Evolutionary conservation across 2,797 vertebrate species (phyloP), one percentile per base, ranked within the genome.

Genomic region (Scleropages formosus): DNA sequence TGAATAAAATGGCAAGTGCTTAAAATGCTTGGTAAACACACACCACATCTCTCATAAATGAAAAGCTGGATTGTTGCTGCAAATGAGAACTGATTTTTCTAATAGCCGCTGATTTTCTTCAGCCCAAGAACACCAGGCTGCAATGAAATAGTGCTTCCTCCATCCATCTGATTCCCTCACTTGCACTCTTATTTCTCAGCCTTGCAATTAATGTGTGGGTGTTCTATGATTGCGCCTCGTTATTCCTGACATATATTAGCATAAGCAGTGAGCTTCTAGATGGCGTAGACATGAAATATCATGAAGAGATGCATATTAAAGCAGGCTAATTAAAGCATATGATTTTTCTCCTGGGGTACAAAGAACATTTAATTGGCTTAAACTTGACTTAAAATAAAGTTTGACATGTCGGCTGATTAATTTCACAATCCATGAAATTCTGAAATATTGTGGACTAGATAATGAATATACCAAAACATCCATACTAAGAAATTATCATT

Each of bases 301-400:
- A 53, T 15, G 62, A 87, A 85, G 80, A 88, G 87, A 80, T 78
- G 80, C 11, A 78, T 78, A 82, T 84, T 84, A 80, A 78, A 77
- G 80, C 81, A 66, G 56, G 78, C 85, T 88, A 88, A 90, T 90
- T 89, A 88, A 86, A 84, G 80, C 78, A 75, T 80, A 81, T 79
- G 11, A 59, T 75, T 77, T 49, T 78, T 62, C 80, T 76, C 22
- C 80, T n/a, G 49, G 15, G 51, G 12, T 73, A 83, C 76, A 79
- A 82, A 80, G 78, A 87, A 78, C 61, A 81, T 80, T 81, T 85
- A 84, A 87, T 89, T 84, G 82, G 83, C 73, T 82, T 58, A 81
- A 84, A 86, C 80, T 87, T 77, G 74, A 87, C 85, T 88, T 83
- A 75, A 80, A 78, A 73, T 51, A 15, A 24, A 80, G 80, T 84